A percentile compares a stretch with the other conserved stretches of the same genome.
These are phyloP conservation scores for Chloropsis cyanopogon DNA, from an alignment of 2,113 vertebrate species.

Conservation along the genomic window DNA sequence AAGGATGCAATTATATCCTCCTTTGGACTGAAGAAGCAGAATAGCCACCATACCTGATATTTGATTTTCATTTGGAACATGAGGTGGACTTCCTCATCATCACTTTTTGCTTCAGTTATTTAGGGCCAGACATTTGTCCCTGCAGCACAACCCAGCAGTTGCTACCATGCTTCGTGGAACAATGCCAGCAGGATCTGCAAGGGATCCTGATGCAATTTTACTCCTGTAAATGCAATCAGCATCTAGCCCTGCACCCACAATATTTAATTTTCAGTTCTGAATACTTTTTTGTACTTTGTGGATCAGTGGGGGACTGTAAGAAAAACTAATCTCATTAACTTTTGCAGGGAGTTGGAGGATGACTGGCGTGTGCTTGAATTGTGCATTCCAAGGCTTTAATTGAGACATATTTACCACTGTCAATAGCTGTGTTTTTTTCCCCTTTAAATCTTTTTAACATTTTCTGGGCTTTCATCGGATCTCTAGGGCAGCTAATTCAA, in stretches of 20 bases:
- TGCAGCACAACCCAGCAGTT: not conserved
- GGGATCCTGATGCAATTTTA: not conserved
- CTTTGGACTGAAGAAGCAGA: not conserved
- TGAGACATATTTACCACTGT: not conserved
- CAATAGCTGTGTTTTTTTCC: not conserved
- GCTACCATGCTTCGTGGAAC: not conserved
- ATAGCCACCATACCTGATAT: not conserved
- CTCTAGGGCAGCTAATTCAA: not conserved
- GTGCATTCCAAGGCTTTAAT: conserved; percentile 19
- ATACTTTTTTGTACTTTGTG: not conserved
- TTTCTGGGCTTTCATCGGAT: not conserved
- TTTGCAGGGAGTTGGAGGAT: not conserved
- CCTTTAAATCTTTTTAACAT: not conserved
- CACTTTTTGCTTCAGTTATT: not conserved
- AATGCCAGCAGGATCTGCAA: not conserved
- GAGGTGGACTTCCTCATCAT: not conserved
- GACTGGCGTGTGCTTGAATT: not conserved
- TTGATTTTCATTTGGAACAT: not conserved
- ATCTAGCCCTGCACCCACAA: not conserved
- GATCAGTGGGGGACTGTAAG: not conserved
- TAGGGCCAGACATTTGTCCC: not conserved
- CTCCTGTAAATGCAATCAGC: not conserved
- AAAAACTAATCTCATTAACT: not conserved
- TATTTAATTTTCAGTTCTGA: not conserved
- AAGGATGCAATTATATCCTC: not conserved